A percentile compares a stretch with the other conserved stretches of the same genome.
phyloP scores from a whole-genome alignment of 2,797 vertebrate species.

The Chaetodon trifasciatus region DNA sequence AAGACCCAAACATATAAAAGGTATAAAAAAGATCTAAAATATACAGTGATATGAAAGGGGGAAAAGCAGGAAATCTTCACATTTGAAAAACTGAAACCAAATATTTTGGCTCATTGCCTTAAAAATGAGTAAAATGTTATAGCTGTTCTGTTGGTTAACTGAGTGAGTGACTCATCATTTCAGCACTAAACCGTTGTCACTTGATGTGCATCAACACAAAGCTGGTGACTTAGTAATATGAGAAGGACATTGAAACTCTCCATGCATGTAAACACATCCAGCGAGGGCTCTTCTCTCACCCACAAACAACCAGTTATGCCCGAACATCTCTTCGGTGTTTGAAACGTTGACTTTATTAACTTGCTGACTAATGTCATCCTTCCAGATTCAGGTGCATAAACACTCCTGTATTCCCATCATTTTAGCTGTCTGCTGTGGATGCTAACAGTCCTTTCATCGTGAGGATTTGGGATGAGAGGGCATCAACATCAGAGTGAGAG shows the following conservation, averaged over 20 bases:
- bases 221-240: background rate
- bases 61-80: conserved; percentile 7
- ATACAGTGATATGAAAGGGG: background rate
- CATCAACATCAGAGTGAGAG: background rate
- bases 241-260: background rate
- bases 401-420: background rate
- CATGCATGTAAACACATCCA: background rate
- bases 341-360: background rate
- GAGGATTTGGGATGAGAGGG: conserved; percentile 3
- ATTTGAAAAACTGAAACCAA: background rate
- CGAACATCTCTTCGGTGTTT: background rate
- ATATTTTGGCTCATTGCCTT: background rate
- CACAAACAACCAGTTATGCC: conserved; percentile 9
- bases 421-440: background rate
- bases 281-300: background rate
- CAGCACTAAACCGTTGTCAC: background rate
- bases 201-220: background rate
- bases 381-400: background rate
- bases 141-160: background rate
- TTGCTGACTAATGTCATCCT: conserved; percentile 2
- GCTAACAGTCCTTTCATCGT: background rate
- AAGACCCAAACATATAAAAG: background rate
- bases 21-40: background rate
- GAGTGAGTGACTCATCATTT: background rate
- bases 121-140: background rate